Base-by-base conservation (phyloP, 2,888 invertebrate species). In the Caenorhabditis sulstoni region DNA sequence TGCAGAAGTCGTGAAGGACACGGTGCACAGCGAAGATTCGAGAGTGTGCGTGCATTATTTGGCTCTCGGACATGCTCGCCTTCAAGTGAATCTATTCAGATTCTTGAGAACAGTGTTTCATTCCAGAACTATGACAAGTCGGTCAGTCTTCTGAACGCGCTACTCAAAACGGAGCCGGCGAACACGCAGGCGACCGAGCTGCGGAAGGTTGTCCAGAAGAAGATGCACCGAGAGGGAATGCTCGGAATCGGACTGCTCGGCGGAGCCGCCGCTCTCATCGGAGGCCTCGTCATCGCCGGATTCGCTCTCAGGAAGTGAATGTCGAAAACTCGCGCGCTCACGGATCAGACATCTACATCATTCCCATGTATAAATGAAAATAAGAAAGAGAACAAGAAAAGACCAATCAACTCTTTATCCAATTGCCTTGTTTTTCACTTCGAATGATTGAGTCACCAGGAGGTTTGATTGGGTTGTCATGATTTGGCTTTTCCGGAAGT, bases 71-170 rank as follows among this genome's bases (percentile, higher is more conserved):
- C 76, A 68, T 37, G 76, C 67, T 37, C 68, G 67, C 49, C 76
- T 67, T 58, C 61, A 55, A 39, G 71, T 70, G 1, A 53, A n/a
- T 50, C 9, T 9, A 35, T 14, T 14, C 29, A 29, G 35, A 35
- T n/a, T 23, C 35, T 35, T 11, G 47, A 41, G 3, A 41, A 14
- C 22, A 20, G 9, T 3, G 20, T 18, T 20, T 23, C 18, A 18
- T 50, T 64, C 18, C 53, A 74, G 74, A 66, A 74, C 18, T 74
- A 64, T 20, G 74, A 74, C 41, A 74, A 59, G 59, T 65, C 74
- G n/a, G 47, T 66, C 4, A 41, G n/a, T 3, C 44, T 74, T 0
- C 59, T 74, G 9, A 37, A 74, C 47, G 58, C 74, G 1, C 44
- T 74, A 14, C 59, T 74, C 35, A 44, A 52, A 20, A 53, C 53